phyloP scores from a whole-genome alignment of 2,888 invertebrate genomes.

The Marasmarcha lunaedactyla region DNA sequence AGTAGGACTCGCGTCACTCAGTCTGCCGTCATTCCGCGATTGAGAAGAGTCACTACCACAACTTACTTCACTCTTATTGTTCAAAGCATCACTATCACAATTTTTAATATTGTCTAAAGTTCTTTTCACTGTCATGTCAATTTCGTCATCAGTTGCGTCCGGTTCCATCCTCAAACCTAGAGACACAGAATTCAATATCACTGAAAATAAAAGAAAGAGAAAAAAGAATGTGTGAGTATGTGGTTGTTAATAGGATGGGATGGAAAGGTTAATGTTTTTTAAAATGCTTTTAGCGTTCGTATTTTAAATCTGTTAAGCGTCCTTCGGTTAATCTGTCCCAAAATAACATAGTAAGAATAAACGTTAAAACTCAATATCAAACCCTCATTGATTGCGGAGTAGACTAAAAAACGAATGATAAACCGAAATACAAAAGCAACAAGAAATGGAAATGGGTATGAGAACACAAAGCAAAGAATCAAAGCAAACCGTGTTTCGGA shows the following conservation, averaged over 20 bases:
- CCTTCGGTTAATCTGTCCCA: too few relatives aligned
- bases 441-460: slow-evolving; percentile 11
- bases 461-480: slow-evolving; percentile 3
- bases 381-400: too few relatives aligned
- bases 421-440: slow-evolving; percentile 2
- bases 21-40: slow-evolving; percentile 39
- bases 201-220: slow-evolving; percentile 61
- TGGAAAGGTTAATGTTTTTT: slow-evolving; percentile 13
- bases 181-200: slow-evolving; percentile 68
- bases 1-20: slow-evolving; percentile 40
- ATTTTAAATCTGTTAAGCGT: too few relatives aligned
- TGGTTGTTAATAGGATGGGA: slow-evolving; percentile 23
- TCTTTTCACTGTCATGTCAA: slow-evolving; percentile 60
- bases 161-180: slow-evolving; percentile 67
- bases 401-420: too few relatives aligned
- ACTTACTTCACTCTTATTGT: slow-evolving; percentile 55
- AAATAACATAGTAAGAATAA: too few relatives aligned
- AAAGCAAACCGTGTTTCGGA: slow-evolving; percentile 7
- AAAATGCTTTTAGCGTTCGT: too few relatives aligned
- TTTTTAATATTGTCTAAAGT: slow-evolving; percentile 66
- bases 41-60: slow-evolving; percentile 42
- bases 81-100: slow-evolving; percentile 56
- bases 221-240: slow-evolving; percentile 34
- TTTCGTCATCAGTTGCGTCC: slow-evolving; percentile 63
- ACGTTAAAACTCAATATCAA: too few relatives aligned